Evolutionary conservation across 2,888 invertebrate genomes (phyloP).

Genomic region (Vesta saturnalis): DNA sequence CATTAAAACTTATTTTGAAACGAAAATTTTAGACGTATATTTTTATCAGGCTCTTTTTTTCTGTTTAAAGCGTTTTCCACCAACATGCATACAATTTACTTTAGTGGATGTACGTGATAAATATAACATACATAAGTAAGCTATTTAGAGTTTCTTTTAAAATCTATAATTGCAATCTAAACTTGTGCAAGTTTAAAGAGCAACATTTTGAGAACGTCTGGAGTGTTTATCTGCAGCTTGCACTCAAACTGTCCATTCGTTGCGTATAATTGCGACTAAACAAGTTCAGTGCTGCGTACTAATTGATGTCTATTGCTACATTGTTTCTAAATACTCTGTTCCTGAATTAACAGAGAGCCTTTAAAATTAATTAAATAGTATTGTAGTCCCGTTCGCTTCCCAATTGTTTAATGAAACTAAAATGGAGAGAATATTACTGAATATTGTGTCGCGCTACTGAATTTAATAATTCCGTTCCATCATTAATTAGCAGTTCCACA

Average conservation of each 20-base stretch:
- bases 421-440: conserved; percentile 34
- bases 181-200: conserved; percentile 3
- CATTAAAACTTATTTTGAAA: too few species aligned
- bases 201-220: conserved; percentile 35
- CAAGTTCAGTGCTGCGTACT: conserved; percentile 63
- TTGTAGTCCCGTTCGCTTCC: conserved; percentile 45
- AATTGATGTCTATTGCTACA: conserved; percentile 63
- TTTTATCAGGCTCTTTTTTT: too few species aligned
- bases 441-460: conserved; percentile 36
- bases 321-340: conserved; percentile 58
- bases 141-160: too few species aligned
- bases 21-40: too few species aligned
- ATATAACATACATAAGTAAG: too few species aligned
- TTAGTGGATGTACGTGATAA: too few species aligned
- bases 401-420: conserved; percentile 39
- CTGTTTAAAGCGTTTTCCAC: too few species aligned
- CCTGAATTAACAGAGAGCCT: conserved; percentile 46
- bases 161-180: conserved; percentile 7
- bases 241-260: conserved; percentile 59
- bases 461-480: conserved; percentile 36
- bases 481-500: conserved; percentile 36
- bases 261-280: conserved; percentile 63
- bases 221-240: conserved; percentile 57
- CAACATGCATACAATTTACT: too few species aligned
- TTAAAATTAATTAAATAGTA: conserved; percentile 58